Evolutionary conservation across 2,888 invertebrate species (phyloP).

Genomic region (Xanthia togata): DNA sequence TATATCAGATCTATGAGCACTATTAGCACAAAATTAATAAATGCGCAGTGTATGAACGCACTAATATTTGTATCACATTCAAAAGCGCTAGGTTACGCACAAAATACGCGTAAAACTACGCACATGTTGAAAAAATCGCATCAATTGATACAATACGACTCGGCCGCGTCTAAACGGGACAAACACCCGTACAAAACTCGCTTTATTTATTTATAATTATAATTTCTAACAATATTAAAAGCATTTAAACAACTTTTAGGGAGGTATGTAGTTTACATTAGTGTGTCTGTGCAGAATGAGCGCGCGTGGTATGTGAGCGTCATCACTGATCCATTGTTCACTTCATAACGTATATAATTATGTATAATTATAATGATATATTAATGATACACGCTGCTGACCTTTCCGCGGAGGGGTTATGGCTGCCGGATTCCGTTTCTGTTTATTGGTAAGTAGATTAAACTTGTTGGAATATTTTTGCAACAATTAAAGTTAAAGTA

Average conservation of each 20-base stretch:
- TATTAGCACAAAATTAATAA: constrained; percentile 36
- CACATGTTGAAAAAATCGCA: constrained; percentile 21
- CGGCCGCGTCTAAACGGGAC: constrained; percentile 49
- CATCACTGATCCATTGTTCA: constrained; percentile 64
- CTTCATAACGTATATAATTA: constrained; percentile 70
- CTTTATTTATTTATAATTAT: constrained; percentile 80
- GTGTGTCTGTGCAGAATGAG: constrained; percentile 63
- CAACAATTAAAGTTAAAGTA: not conserved
- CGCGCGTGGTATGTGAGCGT: constrained; percentile 62
- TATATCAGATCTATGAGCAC: constrained; percentile 51
- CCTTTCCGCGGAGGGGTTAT: constrained; percentile 73
- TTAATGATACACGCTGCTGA: constrained; percentile 69
- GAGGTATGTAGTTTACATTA: constrained; percentile 76
- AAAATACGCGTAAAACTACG: constrained; percentile 38
- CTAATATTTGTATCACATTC: constrained; percentile 39
- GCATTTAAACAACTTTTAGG: constrained; percentile 85
- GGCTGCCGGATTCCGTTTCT: constrained; percentile 80
- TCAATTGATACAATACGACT: constrained; percentile 48
- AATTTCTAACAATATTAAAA: constrained; percentile 76
- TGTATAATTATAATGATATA: constrained; percentile 64
- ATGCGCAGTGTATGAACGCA: constrained; percentile 40
- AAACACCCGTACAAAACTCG: constrained; percentile 65
- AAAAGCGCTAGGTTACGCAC: constrained; percentile 46
- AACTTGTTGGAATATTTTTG: constrained; percentile 28
- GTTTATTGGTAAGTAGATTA: constrained; percentile 82